A percentile compares a stretch with the other conserved stretches of the same genome.
These are phyloP conservation scores for Panorpa germanica DNA, from an alignment of 2,888 invertebrate species.

Conservation along the genomic window DNA sequence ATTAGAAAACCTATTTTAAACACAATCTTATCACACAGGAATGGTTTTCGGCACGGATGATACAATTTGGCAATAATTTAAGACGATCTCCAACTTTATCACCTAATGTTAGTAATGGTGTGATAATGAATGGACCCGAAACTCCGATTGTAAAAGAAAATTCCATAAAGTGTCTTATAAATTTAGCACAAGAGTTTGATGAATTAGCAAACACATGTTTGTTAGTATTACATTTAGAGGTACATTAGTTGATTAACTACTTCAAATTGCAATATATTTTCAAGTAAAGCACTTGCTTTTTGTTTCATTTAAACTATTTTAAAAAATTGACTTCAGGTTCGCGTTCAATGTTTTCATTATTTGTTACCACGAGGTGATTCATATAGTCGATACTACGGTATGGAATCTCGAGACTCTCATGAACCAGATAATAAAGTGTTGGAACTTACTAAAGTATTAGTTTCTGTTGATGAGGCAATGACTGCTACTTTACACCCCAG, in stretches of 20 bases:
- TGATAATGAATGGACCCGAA: conserved; percentile 6
- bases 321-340: conserved; percentile 31
- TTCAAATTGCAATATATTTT: conserved; percentile 4
- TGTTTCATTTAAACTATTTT: conserved; percentile 7
- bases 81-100: conserved; percentile 28
- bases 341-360: conserved; percentile 93
- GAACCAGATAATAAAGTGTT: conserved; percentile 60
- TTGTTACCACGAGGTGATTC: no score
- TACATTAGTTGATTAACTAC: conserved; percentile 18
- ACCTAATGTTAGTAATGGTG: conserved; percentile 19
- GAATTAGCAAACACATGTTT: conserved; percentile 82
- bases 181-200: conserved; percentile 63
- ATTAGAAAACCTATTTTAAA: conserved; percentile 12
- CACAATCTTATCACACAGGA: conserved; percentile 30
- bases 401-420: conserved; percentile 47
- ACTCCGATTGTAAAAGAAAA: conserved; percentile 30
- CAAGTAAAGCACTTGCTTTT: conserved; percentile 2
- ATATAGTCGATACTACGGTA: no score
- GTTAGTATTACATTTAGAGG: conserved; percentile 82
- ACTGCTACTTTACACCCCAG: conserved; percentile 54
- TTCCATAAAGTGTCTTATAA: conserved; percentile 41
- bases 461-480: conserved; percentile 59
- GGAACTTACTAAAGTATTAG: conserved; percentile 58
- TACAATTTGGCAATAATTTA: conserved; percentile 34
- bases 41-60: conserved; percentile 56